A percentile compares a stretch with the other conserved stretches of the same genome.
These are phyloP conservation scores for Endotricha flammealis DNA, from an alignment of 2,888 invertebrate species.

Conservation along the genomic window DNA sequence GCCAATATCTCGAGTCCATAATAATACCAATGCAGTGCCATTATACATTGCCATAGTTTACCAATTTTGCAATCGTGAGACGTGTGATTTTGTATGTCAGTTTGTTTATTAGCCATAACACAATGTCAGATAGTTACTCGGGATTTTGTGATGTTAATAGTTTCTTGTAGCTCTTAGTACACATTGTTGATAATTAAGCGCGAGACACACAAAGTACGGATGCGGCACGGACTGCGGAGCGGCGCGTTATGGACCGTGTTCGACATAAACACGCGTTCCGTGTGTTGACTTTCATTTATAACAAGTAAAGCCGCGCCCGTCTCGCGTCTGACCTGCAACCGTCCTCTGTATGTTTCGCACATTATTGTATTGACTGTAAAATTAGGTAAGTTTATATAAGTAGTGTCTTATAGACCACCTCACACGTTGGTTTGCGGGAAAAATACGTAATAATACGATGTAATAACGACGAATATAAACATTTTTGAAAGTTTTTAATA, in stretches of 20 bases:
- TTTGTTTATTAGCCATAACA: conserved; percentile 46
- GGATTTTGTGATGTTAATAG: conserved; percentile 67
- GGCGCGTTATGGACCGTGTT: too few relatives aligned
- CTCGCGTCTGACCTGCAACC: too few relatives aligned
- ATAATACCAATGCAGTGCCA: conserved; percentile 35
- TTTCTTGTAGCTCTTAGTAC: conserved; percentile 60
- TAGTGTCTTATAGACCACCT: conserved; percentile 59
- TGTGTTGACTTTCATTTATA: too few relatives aligned
- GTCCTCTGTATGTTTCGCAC: too few relatives aligned
- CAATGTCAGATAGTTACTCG: conserved; percentile 34
- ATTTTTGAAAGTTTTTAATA: not conserved
- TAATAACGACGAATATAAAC: too few relatives aligned
- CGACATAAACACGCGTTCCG: too few relatives aligned
- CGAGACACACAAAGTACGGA: too few relatives aligned
- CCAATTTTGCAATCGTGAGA: conserved; percentile 39
- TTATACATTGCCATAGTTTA: conserved; percentile 29
- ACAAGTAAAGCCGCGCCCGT: too few relatives aligned
- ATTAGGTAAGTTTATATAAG: conserved; percentile 63
- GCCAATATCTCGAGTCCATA: conserved; percentile 31
- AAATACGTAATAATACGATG: conserved; percentile 15
- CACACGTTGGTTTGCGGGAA: conserved; percentile 51
- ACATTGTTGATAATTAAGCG: conserved; percentile 60
- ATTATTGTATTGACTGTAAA: conserved; percentile 57
- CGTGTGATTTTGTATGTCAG: conserved; percentile 18
- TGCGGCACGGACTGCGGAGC: too few relatives aligned